Conservation (phyloP, 1,140 invertebrate species). For the Dendroctonus valens region DNA sequence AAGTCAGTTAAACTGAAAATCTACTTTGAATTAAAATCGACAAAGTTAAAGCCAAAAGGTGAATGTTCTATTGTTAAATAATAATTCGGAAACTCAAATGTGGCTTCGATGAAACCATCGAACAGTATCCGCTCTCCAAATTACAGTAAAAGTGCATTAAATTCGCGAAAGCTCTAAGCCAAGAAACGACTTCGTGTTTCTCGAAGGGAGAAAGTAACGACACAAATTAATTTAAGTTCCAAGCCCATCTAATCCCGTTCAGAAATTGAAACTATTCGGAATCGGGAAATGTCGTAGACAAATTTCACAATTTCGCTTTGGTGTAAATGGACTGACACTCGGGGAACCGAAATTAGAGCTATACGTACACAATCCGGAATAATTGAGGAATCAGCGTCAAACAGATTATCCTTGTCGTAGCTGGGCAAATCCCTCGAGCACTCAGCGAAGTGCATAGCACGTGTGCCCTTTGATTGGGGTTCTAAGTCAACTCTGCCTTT, state of each 20-base stretch:
- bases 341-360: constrained; percentile 25
- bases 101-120: too few species aligned
- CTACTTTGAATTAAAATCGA: too few species aligned
- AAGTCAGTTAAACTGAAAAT: too few species aligned
- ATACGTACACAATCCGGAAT: constrained; percentile 26
- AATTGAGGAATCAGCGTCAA: constrained; percentile 34
- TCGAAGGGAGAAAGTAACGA: constrained; percentile 3
- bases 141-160: too few species aligned
- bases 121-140: too few species aligned
- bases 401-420: constrained; percentile 31
- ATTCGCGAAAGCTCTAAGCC: too few species aligned
- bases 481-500: constrained; percentile 30
- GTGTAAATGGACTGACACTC: constrained; percentile 27
- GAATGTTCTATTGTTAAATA: too few species aligned
- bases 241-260: constrained; percentile 13
- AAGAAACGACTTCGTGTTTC: neutral
- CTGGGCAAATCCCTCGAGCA: constrained; percentile 21
- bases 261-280: constrained; percentile 23
- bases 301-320: constrained; percentile 21
- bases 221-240: constrained; percentile 16
- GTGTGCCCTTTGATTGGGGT: constrained; percentile 29
- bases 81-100: neutral
- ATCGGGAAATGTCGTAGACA: constrained; percentile 26
- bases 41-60: too few species aligned
- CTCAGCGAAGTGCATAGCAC: constrained; percentile 23